Evolutionary conservation across 2,113 vertebrate species (phyloP), one percentile per base, ranked within the genome.

Genomic region (Poicephalus gulielmi): DNA sequence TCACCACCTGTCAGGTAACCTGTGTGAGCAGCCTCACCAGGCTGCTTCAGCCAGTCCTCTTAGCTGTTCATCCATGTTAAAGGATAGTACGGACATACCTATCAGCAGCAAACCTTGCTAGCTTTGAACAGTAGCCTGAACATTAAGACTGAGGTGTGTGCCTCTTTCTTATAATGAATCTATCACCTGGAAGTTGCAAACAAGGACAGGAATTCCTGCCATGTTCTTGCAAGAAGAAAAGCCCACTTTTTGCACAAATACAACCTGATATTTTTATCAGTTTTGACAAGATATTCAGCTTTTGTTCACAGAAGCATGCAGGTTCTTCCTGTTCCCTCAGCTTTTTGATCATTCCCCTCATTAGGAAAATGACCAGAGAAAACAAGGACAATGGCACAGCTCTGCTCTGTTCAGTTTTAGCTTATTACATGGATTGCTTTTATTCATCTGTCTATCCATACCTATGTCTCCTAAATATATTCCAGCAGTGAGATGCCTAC

Each of bases 321-420:
- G 28, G 33, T 37, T 73, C 83, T 71, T 79, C 44, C 5, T 60
- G 23, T 75, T 22, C 16, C 14, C 31, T 9, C 17, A 30, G 15
- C 11, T 92, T 14, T 30, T 86, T 35, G 17, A 41, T 78, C 33
- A 39, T 55, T 68, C 3, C 3, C 5, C 5, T 63, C 16, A 35
- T 3, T 1, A 84, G 31, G 25, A 83, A 90, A 90, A 94, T 49
- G 0, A 73, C 11, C 14, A 17, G 47, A 11, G 24, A 33, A 79
- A 50, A 60, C 8, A 55, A 70, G 13, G 18, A 62, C 25, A 69
- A 52, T 15, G 24, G 2, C 33, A 89, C 10, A 60, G 18, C 6
- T 87, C 30, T 0, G 0, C 46, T 77, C 33, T 17, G 9, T 90
- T 87, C 0, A 0, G 3, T 68, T 73, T 16, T 53, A 79, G 24